phyloP scores from a whole-genome alignment of 2,888 invertebrate species.

The Tyria jacobaeae region DNA sequence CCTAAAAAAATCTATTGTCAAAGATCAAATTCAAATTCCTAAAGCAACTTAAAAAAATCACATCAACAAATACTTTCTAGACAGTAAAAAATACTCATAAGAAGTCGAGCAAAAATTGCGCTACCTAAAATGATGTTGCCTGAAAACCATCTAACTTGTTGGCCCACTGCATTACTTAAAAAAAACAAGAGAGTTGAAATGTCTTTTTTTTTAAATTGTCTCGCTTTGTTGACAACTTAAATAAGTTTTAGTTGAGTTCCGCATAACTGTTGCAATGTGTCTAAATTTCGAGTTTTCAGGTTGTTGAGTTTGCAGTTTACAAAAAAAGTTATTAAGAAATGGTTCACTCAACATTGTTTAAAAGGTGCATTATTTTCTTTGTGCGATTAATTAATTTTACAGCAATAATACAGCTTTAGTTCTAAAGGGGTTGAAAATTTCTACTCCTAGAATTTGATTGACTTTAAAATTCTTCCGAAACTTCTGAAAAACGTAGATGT shows the following conservation, averaged over 20 bases:
- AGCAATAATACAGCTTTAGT: neutral
- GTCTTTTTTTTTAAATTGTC: constrained; percentile 29
- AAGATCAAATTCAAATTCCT: too few species aligned
- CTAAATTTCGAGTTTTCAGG: constrained; percentile 16
- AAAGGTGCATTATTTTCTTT: too few species aligned
- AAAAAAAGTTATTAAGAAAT: constrained; percentile 1
- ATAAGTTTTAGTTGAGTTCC: constrained; percentile 18
- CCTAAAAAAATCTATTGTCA: too few species aligned
- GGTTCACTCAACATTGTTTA: neutral
- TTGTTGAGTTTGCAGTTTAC: neutral
- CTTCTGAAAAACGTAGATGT: neutral
- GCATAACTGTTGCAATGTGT: constrained; percentile 13
- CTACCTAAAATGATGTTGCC: too few species aligned
- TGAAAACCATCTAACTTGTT: constrained; percentile 36
- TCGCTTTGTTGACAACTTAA: constrained; percentile 25
- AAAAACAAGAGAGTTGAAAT: constrained; percentile 43
- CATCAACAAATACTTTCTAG: too few species aligned
- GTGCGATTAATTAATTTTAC: neutral
- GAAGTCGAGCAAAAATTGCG: too few species aligned
- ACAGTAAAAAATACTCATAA: too few species aligned
- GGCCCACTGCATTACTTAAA: constrained; percentile 50
- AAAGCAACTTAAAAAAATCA: too few species aligned
- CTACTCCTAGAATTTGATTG: too few species aligned
- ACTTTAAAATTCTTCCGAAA: too few species aligned
- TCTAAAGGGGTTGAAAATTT: too few species aligned